phyloP scores from a whole-genome alignment of 2,797 vertebrate species.

The Helicolenus hilgendorfi region DNA sequence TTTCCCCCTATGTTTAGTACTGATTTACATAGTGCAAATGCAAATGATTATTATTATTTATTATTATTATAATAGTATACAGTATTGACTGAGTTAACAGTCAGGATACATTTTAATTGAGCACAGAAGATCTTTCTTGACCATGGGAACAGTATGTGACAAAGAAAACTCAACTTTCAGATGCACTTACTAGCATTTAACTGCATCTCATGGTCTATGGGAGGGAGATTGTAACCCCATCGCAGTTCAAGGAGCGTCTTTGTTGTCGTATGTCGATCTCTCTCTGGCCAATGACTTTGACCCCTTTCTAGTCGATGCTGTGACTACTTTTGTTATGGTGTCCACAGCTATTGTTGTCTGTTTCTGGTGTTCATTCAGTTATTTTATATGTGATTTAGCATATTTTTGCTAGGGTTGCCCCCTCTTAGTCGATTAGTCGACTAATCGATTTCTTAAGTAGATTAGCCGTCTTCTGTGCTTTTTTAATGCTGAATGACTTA shows the following conservation, averaged over 20 bases:
- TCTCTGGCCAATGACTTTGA: neutral
- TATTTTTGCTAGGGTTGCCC: neutral
- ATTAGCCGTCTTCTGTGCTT: too few relatives aligned
- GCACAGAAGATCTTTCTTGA: neutral
- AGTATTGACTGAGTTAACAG: neutral
- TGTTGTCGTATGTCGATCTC: neutral
- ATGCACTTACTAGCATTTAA: neutral
- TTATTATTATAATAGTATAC: neutral
- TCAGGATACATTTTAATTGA: neutral
- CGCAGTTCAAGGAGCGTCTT: neutral
- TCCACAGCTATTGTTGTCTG: neutral
- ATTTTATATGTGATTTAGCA: neutral
- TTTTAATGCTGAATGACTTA: too few relatives aligned
- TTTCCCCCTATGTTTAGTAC: neutral
- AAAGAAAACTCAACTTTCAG: neutral
- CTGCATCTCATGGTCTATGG: neutral
- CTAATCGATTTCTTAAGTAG: neutral
- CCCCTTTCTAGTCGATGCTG: neutral
- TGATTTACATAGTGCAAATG: slow-evolving; percentile 2
- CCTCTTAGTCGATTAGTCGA: too few relatives aligned
- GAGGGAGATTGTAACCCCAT: neutral
- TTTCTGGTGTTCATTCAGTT: neutral
- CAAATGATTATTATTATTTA: too few relatives aligned
- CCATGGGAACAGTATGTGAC: neutral
- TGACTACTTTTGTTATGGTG: neutral